Conservation (phyloP, 2,797 vertebrate species). For the Myioborus miniatus region DNA sequence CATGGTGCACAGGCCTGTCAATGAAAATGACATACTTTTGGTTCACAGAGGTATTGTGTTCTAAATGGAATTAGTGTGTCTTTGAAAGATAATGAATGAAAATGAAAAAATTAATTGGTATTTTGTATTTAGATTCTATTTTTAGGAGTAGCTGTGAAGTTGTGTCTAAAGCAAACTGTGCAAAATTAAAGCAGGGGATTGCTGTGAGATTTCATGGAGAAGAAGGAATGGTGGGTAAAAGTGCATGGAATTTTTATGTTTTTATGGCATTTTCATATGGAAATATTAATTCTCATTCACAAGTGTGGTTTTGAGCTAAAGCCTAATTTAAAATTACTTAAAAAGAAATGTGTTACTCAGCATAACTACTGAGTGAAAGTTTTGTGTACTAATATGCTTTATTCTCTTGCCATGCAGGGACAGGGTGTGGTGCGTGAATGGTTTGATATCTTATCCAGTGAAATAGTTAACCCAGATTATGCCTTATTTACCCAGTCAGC, state of each 20-base stretch:
- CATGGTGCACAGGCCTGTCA: conserved; percentile 98
- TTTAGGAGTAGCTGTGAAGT: conserved; percentile 99
- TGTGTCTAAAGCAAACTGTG: conserved; percentile 95
- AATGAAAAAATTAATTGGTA: conserved; percentile 68
- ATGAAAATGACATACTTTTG: conserved; percentile 94
- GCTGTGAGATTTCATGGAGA: conserved; percentile 98
- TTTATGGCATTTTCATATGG: not conserved
- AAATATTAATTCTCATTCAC: not conserved
- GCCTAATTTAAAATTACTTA: not conserved
- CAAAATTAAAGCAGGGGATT: conserved; percentile 96
- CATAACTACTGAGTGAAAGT: not conserved
- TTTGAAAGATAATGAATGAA: not conserved
- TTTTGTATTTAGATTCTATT: conserved; percentile 89
- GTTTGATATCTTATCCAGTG: conserved; percentile 98
- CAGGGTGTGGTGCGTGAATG: conserved; percentile 98
- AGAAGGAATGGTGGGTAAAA: conserved; percentile 93
- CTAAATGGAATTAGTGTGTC: not conserved
- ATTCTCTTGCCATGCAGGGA: conserved; percentile 81
- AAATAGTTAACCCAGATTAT: conserved; percentile 98
- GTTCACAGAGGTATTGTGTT: conserved; percentile 91
- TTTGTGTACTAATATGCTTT: conserved; percentile 5
- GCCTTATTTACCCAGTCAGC: conserved; percentile 97
- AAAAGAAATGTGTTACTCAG: not conserved
- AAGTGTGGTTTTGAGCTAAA: not conserved
- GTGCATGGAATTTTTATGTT: not conserved